Percentiles rank a stretch among this genome's conserved stretches.
Conservation (phyloP, 1,140 invertebrate genomes). For the Dinoponera quadriceps region DNA sequence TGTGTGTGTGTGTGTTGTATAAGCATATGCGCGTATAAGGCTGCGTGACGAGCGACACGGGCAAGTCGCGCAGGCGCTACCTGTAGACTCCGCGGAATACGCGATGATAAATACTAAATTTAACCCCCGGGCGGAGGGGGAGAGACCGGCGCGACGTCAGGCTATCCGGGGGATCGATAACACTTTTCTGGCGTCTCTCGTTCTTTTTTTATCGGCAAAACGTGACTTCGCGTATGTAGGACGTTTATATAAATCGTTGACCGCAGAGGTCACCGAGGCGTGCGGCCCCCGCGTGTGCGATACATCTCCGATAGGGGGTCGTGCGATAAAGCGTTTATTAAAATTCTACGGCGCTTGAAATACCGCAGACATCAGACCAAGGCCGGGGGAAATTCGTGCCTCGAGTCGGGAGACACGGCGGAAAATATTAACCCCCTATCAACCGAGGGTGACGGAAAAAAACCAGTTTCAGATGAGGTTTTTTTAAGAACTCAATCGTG, state of each 20-base stretch:
- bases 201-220: constrained; percentile 42
- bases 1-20: constrained; percentile 1
- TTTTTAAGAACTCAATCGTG: constrained; percentile 5
- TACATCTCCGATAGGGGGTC: constrained; percentile 25
- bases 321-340: constrained; percentile 38
- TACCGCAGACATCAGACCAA: not conserved
- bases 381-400: constrained; percentile 18
- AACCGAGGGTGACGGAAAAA: not conserved
- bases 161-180: constrained; percentile 69
- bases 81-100: constrained; percentile 69
- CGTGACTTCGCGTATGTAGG: constrained; percentile 43
- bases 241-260: constrained; percentile 57
- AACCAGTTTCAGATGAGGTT: not conserved
- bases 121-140: constrained; percentile 68
- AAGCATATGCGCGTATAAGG: constrained; percentile 23
- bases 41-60: constrained; percentile 52
- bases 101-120: constrained; percentile 66
- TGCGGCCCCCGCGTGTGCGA: not conserved
- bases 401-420: not conserved
- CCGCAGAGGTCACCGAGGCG: constrained; percentile 18
- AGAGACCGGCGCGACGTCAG: constrained; percentile 59
- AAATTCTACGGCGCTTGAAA: constrained; percentile 42
- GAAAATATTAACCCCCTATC: constrained; percentile 1
- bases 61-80: constrained; percentile 66
- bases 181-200: constrained; percentile 31